Conservation (phyloP, 2,888 invertebrate species). For the Seira musarum region DNA sequence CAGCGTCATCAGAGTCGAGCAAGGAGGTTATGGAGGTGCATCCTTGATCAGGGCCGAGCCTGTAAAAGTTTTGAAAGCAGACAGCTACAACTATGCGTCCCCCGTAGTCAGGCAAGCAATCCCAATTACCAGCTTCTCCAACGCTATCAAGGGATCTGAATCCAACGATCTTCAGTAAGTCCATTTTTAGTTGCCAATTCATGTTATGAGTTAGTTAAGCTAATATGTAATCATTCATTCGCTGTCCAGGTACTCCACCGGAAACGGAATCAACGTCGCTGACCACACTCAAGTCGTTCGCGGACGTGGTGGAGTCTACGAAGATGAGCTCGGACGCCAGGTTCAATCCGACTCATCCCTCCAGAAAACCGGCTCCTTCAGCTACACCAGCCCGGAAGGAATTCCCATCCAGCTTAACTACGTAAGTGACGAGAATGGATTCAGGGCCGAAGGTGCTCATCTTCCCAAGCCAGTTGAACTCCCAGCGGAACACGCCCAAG, state of each 20-base stretch:
- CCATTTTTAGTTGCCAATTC: too few relatives aligned
- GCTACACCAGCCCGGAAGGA: constrained; percentile 39
- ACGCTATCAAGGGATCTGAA: constrained; percentile 15
- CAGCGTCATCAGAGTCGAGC: constrained; percentile 17
- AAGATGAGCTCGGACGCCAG: constrained; percentile 14
- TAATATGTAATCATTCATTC: too few relatives aligned
- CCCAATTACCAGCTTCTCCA: constrained; percentile 27
- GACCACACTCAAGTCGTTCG: constrained; percentile 20
- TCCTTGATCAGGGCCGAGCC: too few relatives aligned
- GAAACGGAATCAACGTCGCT: constrained; percentile 31
- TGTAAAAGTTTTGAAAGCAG: background rate
- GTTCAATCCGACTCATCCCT: constrained; percentile 11
- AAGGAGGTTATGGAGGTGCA: background rate
- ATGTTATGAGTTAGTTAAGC: too few relatives aligned
- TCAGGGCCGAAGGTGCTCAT: constrained; percentile 24
- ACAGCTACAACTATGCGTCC: background rate
- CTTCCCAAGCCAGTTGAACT: constrained; percentile 17
- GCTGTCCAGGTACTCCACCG: constrained; percentile 16
- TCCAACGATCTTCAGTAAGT: too few relatives aligned
- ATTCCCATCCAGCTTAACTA: constrained; percentile 5
- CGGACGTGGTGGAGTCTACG: constrained; percentile 14
- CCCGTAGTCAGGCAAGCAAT: background rate
- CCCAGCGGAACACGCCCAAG: constrained; percentile 26
- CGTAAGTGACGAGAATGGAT: constrained; percentile 30
- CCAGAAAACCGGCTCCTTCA: constrained; percentile 18